These are phyloP conservation scores for Ylistrum balloti DNA, from an alignment of 1,140 invertebrate species.

Conservation along the genomic window DNA sequence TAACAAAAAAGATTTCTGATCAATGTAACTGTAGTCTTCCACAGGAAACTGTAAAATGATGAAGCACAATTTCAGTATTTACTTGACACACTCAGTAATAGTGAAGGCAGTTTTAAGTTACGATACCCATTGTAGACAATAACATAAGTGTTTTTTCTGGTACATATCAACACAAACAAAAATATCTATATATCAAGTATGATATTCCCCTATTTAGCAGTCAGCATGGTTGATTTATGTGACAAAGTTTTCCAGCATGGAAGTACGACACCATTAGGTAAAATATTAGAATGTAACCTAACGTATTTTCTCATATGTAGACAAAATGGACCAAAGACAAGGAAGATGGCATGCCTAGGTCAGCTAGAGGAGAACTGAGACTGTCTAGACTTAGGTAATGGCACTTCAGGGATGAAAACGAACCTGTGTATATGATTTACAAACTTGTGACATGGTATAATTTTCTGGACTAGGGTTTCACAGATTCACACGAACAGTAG, in stretches of 20 bases:
- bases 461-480: slow-evolving; percentile 38
- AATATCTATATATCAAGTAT: background rate
- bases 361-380: background rate
- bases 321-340: background rate
- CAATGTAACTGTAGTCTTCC: background rate
- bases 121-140: background rate
- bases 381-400: background rate
- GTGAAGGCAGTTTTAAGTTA: background rate
- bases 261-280: background rate
- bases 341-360: background rate
- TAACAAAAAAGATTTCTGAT: background rate
- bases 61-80: background rate
- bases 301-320: background rate
- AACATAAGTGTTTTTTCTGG: background rate
- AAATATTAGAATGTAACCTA: background rate
- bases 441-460: slow-evolving; percentile 33
- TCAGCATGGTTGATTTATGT: background rate
- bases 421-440: slow-evolving; percentile 26
- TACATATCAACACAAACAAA: background rate
- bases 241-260: background rate
- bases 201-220: background rate
- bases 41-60: background rate
- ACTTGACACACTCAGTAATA: background rate
- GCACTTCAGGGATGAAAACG: slow-evolving; percentile 7
- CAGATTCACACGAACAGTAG: slow-evolving; percentile 4